These are phyloP conservation scores for Sciurus carolinensis DNA, from an alignment of 2,797 vertebrate genomes.

Conservation along the genomic window DNA sequence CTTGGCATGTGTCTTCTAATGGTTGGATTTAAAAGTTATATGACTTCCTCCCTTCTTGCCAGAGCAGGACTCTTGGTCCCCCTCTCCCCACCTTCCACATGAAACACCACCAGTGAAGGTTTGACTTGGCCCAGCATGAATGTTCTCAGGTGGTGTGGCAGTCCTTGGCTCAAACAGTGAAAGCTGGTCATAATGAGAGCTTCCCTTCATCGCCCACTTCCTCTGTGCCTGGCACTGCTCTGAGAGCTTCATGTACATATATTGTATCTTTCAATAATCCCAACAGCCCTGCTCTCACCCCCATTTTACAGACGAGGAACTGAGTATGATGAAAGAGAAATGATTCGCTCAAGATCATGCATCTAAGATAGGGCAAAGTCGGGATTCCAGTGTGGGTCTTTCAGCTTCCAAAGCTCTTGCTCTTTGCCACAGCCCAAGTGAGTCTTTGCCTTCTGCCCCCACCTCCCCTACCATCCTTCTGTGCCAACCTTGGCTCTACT, in stretches of 20 bases:
- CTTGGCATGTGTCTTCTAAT: slow-evolving; percentile 80
- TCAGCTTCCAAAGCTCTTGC: neutral
- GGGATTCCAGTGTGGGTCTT: neutral
- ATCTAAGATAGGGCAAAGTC: neutral
- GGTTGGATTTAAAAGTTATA: slow-evolving; percentile 83
- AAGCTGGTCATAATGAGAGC: slow-evolving; percentile 50
- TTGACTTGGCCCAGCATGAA: slow-evolving; percentile 78
- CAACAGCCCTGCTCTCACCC: neutral
- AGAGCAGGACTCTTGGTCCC: slow-evolving; percentile 68
- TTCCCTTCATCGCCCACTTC: slow-evolving; percentile 50
- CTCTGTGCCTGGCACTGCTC: slow-evolving; percentile 43
- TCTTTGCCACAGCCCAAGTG: neutral
- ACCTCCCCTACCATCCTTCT: neutral
- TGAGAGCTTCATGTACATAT: neutral
- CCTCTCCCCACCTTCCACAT: slow-evolving; percentile 6
- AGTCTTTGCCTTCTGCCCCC: neutral
- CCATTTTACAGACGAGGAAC: slow-evolving; percentile 63
- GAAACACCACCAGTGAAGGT: slow-evolving; percentile 71
- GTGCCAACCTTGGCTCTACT: neutral
- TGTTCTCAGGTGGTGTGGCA: slow-evolving; percentile 74
- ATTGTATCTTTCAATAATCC: neutral
- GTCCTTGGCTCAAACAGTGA: slow-evolving; percentile 52
- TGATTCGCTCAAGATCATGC: neutral
- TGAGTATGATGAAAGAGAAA: slow-evolving; percentile 34
- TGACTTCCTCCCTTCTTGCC: slow-evolving; percentile 84